phyloP scores from a whole-genome alignment of 2,888 invertebrate genomes.

The Sesamia inferens region DNA sequence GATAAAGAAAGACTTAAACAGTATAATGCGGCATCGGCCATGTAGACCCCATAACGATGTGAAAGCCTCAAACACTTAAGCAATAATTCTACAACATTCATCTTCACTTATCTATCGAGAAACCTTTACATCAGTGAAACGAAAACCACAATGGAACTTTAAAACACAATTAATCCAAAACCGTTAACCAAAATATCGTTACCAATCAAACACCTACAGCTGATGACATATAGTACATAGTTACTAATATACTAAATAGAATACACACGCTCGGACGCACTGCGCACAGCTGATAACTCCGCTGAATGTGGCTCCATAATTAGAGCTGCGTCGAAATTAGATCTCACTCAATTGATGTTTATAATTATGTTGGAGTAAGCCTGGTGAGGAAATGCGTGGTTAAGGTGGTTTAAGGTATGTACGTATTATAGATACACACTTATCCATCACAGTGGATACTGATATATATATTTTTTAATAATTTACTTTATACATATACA shows the following conservation, averaged over 20 bases:
- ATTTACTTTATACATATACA: no score
- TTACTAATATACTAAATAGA: not conserved
- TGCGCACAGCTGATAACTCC: slow-evolving; percentile 50
- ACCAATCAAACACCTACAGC: not conserved
- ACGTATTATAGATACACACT: not conserved
- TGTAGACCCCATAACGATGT: no score
- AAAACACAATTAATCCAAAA: not conserved
- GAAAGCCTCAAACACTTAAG: no score
- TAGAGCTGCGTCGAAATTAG: slow-evolving; percentile 45
- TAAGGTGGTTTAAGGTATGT: not conserved
- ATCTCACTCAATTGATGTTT: slow-evolving; percentile 8
- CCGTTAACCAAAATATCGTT: not conserved
- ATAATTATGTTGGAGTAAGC: not conserved
- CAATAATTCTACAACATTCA: not conserved
- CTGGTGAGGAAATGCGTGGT: not conserved
- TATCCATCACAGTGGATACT: no score
- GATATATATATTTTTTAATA: no score
- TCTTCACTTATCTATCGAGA: not conserved
- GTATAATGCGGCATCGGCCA: no score
- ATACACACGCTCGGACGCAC: slow-evolving; percentile 11
- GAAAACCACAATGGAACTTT: no score
- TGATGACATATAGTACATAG: not conserved
- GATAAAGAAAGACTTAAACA: no score
- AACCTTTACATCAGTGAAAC: not conserved
- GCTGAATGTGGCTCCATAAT: slow-evolving; percentile 47